These are phyloP conservation scores for Eupithecia subfuscata DNA, from an alignment of 2,888 invertebrate species.

Conservation along the genomic window DNA sequence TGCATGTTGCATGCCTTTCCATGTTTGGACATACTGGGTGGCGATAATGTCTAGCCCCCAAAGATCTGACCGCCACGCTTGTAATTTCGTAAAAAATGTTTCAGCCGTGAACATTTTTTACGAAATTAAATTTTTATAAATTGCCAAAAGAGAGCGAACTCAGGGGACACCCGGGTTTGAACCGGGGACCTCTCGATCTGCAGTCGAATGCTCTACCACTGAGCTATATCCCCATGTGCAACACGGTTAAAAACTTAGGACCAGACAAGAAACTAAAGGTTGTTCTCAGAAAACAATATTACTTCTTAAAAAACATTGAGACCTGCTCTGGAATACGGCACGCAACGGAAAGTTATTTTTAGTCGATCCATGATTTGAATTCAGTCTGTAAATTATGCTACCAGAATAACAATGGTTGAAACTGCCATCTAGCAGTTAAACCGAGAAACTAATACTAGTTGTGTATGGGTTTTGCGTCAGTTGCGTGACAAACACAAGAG, in stretches of 20 bases:
- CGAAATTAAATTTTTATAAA: too few species aligned
- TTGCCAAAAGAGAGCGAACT: background rate
- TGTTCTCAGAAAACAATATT: background rate
- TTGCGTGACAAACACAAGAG: background rate
- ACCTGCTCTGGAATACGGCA: background rate
- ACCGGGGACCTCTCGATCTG: slow-evolving; percentile 79
- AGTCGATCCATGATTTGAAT: background rate
- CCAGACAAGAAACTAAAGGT: background rate
- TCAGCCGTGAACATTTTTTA: too few species aligned
- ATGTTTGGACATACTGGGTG: too few species aligned
- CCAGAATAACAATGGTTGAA: background rate
- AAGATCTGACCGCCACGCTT: too few species aligned
- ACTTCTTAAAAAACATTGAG: accelerated
- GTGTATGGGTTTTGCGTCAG: background rate
- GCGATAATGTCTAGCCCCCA: too few species aligned
- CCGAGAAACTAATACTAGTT: background rate
- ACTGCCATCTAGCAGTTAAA: background rate
- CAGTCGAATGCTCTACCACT: slow-evolving; percentile 79
- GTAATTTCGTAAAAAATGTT: too few species aligned
- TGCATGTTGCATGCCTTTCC: too few species aligned
- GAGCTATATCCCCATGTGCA: slow-evolving; percentile 70
- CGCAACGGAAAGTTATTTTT: background rate
- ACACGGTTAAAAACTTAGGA: background rate
- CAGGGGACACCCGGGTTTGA: slow-evolving; percentile 79
- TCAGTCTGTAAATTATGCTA: background rate